Evolutionary conservation across 2,113 vertebrate species (phyloP).

Genomic region (Odontophorus gujanensis): DNA sequence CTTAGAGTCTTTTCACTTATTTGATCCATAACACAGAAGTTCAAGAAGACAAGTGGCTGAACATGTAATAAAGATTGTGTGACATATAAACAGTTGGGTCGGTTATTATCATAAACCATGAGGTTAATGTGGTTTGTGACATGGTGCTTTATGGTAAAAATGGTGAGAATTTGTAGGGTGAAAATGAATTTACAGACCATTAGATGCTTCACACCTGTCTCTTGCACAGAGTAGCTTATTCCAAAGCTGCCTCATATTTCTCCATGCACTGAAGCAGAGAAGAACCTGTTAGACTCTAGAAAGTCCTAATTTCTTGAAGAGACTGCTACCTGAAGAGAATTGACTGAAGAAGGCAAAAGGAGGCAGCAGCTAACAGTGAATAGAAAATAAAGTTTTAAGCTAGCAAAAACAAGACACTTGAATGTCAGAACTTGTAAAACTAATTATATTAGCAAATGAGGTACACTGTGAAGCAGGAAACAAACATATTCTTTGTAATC

Average conservation of each 20-base stretch:
- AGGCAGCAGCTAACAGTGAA: neutral
- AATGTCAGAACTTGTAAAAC: neutral
- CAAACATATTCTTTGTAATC: neutral
- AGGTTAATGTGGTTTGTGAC: neutral
- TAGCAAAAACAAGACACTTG: neutral
- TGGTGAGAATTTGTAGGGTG: neutral
- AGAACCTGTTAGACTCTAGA: neutral
- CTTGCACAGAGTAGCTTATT: neutral
- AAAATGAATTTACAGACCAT: neutral
- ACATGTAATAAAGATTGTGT: neutral
- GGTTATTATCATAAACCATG: accelerated
- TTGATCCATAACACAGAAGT: neutral
- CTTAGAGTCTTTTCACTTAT: neutral
- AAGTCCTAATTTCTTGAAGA: neutral
- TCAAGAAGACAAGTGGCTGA: neutral
- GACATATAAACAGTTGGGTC: neutral
- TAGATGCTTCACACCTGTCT: neutral
- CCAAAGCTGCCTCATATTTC: neutral
- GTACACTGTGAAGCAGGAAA: slow-evolving; percentile 2
- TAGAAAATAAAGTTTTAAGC: neutral
- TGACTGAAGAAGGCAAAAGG: neutral
- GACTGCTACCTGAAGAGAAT: neutral
- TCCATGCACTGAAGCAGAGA: neutral
- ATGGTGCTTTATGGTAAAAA: neutral
- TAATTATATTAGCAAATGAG: slow-evolving; percentile 6